Base-by-base conservation (phyloP, 2,113 vertebrate species). In the Myotis lucifugus region DNA sequence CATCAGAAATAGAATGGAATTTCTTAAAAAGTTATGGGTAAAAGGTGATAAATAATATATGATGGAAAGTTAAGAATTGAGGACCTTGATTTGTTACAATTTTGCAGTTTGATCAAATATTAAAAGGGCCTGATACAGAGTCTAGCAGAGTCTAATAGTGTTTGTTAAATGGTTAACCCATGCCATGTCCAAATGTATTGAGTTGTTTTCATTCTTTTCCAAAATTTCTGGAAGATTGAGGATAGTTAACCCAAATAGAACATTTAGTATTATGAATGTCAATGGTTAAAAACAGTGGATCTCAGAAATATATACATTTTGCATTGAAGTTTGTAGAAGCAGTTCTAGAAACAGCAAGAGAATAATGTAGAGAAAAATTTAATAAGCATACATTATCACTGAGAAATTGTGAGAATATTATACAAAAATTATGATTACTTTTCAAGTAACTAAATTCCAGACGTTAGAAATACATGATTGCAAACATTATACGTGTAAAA, bases 351-450 rank as follows among this genome's bases (percentile, higher is more conserved):
- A 79, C 12, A 11, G 27, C 4, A 29, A 88, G 17, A 86, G 9
- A 76, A 50, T 4, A 64, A 73, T 23, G 12, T 34, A 42, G 56
- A 92, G n/a, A 69, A 89, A 79, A 77, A 76, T 50, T 54, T 93
- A 59, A 48, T 73, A 56, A 72, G 54, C 64, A 37, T 46, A 76
- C 90, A 34, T 81, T 27, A 70, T 52, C 48, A 89, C 13, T 69
- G 70, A 96, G 85, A 87, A 97, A 84, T 79, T 77, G 5, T 90
- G n/a, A 87, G 40, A 94, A 0, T 81, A 34, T 88, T 37, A 82
- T 72, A 46, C 3, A 19, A 64, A 46, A 91, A 91, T 18, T 59
- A 13, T 56, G 8, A 37, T 46, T 32, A 59, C 27, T 67, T 90
- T 90, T 92, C 17, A 92, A 93, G 48, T 84, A 83, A 92, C 14